Base-by-base conservation (phyloP, 2,888 invertebrate species). In the Drosophila kuntzei region DNA sequence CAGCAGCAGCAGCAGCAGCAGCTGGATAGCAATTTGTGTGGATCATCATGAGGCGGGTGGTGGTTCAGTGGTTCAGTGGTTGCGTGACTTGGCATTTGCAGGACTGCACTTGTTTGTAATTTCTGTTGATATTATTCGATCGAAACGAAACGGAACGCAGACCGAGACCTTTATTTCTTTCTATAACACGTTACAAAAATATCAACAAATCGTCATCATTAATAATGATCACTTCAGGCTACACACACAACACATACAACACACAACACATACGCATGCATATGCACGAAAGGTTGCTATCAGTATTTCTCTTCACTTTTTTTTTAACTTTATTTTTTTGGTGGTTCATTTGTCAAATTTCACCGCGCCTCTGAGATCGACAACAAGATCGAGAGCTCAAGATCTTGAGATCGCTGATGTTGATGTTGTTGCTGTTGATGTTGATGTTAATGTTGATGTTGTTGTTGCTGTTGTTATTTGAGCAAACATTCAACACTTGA, bases 201-300 rank as follows among this genome's bases (percentile, higher is more conserved):
- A 90, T 91, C 91, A 91, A 91, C 91, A 91, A 91, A 91, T 91
- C 91, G 91, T 90, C 90, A 91, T 91, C 91, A 91, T 91, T 91
- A 91, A 91, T 91, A 91, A 91, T 89, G 89, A 91, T 91, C 91
- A 90, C 88, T 87, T 83, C 71, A 66, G 72, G 79, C 85, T 39
- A 71, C 67, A 80, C 66, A 64, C 25, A 51, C 57, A 44, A 32
- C 50, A 25, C 37, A 14, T 22, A 29, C 11, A n/a, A 80, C 66
- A 64, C 25, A 51, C 57, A 44, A 32, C 50, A 25, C 37, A 14
- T 22, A 41, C 29, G 9, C 50, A 50, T 37, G 16, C 49, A 61
- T 41, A 18, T 20, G 58, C 61, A 72, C 39, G 67, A 58, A 34
- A 62, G 53, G 54, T 55, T 67, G 66, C 72, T 74, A 76, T 74